These are phyloP conservation scores for Epirrita christyi DNA, from an alignment of 2,888 invertebrate genomes.

Conservation along the genomic window DNA sequence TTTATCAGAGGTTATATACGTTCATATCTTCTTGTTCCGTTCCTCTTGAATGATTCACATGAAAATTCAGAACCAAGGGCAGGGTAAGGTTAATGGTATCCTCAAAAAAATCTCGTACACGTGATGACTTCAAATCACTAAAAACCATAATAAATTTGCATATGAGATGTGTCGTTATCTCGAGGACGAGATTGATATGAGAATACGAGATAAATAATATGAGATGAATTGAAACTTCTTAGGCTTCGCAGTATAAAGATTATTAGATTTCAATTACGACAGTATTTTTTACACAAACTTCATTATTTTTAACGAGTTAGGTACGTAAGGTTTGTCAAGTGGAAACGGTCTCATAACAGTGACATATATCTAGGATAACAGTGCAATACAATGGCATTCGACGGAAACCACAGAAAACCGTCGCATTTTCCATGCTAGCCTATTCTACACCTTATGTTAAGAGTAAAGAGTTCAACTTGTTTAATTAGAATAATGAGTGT, in stretches of 20 bases:
- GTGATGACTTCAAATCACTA: no score
- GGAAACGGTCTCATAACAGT: slow-evolving; percentile 55
- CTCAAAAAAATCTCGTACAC: no score
- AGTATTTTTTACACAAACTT: not conserved
- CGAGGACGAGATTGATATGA: no score
- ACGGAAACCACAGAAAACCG: slow-evolving; percentile 60
- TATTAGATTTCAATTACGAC: slow-evolving; percentile 3
- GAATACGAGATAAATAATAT: not conserved
- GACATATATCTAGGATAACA: slow-evolving; percentile 64
- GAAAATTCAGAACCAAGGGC: no score
- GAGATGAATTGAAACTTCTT: not conserved
- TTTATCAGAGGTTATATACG: no score
- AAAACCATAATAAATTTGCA: no score
- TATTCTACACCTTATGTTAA: slow-evolving; percentile 36
- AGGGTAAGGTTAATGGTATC: no score
- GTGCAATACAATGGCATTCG: slow-evolving; percentile 67
- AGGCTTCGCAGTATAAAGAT: not conserved
- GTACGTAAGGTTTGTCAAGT: slow-evolving; percentile 1
- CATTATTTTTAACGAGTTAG: slow-evolving; percentile 27
- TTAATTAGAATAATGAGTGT: slow-evolving; percentile 22
- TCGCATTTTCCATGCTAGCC: slow-evolving; percentile 31
- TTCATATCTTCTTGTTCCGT: no score
- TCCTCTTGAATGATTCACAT: no score
- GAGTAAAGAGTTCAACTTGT: slow-evolving; percentile 39
- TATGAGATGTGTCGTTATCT: no score